Evolutionary conservation across 2,888 invertebrate genomes (phyloP).

Genomic region (Eulithis prunata): DNA sequence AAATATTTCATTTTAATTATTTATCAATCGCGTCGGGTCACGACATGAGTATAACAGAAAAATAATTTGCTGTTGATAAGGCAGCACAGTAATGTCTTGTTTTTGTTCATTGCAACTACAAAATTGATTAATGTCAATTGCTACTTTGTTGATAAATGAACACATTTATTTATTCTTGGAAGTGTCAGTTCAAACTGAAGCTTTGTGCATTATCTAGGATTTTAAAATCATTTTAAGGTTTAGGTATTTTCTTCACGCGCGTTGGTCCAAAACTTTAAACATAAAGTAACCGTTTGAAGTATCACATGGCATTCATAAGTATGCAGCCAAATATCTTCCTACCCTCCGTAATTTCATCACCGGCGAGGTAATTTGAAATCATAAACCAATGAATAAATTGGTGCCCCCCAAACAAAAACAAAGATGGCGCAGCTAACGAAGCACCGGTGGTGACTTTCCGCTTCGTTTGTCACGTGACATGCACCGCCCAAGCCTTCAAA

Average conservation of each 20-base stretch:
- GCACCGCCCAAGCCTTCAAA: conserved; percentile 71
- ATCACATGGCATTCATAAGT: neutral
- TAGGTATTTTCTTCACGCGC: neutral
- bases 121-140: conserved; percentile 44
- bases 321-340: conserved; percentile 6
- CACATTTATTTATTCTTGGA: neutral
- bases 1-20: conserved; percentile 36
- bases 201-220: neutral
- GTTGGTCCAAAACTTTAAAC: neutral
- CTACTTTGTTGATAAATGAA: conserved; percentile 28
- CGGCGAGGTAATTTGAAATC: conserved; percentile 46
- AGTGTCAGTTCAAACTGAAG: neutral
- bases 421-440: conserved; percentile 67
- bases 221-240: neutral
- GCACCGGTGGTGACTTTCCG: conserved; percentile 68
- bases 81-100: conserved; percentile 61
- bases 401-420: conserved; percentile 65
- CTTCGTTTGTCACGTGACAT: conserved; percentile 68
- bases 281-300: neutral
- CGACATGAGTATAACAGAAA: conserved; percentile 70
- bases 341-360: conserved; percentile 35
- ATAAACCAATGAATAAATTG: conserved; percentile 48
- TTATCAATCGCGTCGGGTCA: conserved; percentile 67
- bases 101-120: conserved; percentile 49
- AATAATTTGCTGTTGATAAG: conserved; percentile 80